Base-by-base conservation (phyloP, 2,888 invertebrate genomes). In the Pilophorus perplexus region DNA sequence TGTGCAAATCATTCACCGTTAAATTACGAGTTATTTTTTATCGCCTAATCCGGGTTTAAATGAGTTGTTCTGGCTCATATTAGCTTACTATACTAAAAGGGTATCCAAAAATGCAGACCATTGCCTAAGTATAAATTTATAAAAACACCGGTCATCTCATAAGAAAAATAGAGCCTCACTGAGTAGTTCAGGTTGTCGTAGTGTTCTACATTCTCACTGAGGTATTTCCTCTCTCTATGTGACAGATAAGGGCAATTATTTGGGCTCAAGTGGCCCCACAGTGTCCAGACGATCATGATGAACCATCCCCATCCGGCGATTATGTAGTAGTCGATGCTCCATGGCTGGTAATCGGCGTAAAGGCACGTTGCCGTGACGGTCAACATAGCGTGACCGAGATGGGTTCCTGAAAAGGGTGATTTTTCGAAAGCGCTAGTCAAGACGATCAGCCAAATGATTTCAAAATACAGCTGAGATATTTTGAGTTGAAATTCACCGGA, bases 381-480 rank as follows among this genome's bases (percentile, higher is more conserved):
- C 55, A 37, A 33, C 2, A 55, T 10, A 1, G 37, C 28, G 10
- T 55, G 55, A 4, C 55, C 55, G n/a, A 55, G 16, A 12, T 55
- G 22, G 18, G 18, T 20, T 1, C 55, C 55, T 55, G 8, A 33
- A 54, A 50, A 50, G 14, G 18, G 20, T 14, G 10, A 10, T 33
- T 33, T 33, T n/a, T n/a, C n/a, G n/a, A n/a, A n/a, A n/a, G n/a
- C n/a, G n/a, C n/a, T n/a, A n/a, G n/a, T n/a, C n/a, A n/a, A n/a
- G n/a, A n/a, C n/a, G n/a, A n/a, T n/a, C n/a, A n/a, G n/a, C n/a
- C n/a, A n/a, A n/a, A n/a, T n/a, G n/a, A n/a, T n/a, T n/a, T n/a
- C n/a, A n/a, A n/a, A n/a, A n/a, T n/a, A n/a, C n/a, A n/a, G n/a
- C n/a, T n/a, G n/a, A n/a, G n/a, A n/a, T 23, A 4, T 20, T 48